Evolutionary conservation across 1,140 invertebrate genomes (phyloP).

Genomic region (Sycobia sp.): DNA sequence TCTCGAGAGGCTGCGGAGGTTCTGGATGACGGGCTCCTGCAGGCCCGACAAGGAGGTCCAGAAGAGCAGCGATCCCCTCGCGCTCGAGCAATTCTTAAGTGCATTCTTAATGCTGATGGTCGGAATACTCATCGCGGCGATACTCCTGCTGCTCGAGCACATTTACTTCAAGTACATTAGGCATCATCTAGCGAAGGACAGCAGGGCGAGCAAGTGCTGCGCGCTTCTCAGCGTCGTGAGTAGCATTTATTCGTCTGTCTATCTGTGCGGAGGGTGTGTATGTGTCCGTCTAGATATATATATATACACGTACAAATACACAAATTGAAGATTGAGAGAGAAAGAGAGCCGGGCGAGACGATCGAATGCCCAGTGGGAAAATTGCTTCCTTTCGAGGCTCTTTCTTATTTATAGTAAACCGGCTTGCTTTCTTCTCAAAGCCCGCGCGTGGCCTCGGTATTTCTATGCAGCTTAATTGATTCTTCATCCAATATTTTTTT

Average conservation of each 20-base stretch:
- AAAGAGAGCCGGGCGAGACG: too few species aligned
- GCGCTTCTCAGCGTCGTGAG: constrained; percentile 85
- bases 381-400: too few species aligned
- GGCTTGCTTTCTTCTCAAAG: too few species aligned
- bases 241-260: background rate
- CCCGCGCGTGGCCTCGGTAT: too few species aligned
- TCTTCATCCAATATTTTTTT: too few species aligned
- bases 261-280: too few species aligned
- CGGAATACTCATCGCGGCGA: constrained; percentile 85
- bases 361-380: too few species aligned
- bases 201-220: constrained; percentile 88
- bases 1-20: constrained; percentile 89
- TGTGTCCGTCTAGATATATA: too few species aligned
- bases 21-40: constrained; percentile 98
- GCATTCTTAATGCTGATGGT: constrained; percentile 94
- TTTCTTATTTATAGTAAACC: too few species aligned
- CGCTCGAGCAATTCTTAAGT: constrained; percentile 95
- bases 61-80: constrained; percentile 89
- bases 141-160: constrained; percentile 88
- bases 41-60: constrained; percentile 89
- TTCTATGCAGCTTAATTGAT: too few species aligned
- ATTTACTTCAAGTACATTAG: constrained; percentile 92
- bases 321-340: too few species aligned
- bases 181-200: constrained; percentile 85
- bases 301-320: too few species aligned